phyloP scores from a whole-genome alignment of 2,113 vertebrate genomes.

The Oreochromis spilurus region DNA sequence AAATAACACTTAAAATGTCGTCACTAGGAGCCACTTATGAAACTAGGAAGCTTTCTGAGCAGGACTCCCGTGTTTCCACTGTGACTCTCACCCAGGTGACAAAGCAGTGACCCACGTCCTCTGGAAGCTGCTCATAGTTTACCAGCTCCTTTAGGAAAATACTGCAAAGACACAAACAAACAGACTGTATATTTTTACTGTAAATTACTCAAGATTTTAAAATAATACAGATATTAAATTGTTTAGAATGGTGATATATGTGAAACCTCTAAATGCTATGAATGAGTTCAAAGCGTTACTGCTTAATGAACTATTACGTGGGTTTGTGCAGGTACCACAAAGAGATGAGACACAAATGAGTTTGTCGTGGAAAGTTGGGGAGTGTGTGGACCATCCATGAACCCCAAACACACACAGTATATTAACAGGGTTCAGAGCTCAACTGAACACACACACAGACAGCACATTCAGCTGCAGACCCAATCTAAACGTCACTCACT shows the following conservation, averaged over 20 bases:
- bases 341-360: background rate
- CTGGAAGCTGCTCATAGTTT: conserved; percentile 97
- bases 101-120: conserved; percentile 97
- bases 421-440: background rate
- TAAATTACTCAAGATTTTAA: background rate
- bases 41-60: background rate
- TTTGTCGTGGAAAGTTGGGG: background rate
- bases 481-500: conserved; percentile 70
- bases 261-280: background rate
- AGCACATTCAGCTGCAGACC: background rate
- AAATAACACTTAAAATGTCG: background rate
- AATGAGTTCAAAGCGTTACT: background rate
- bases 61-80: background rate
- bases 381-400: background rate
- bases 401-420: background rate
- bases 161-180: conserved; percentile 65
- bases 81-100: conserved; percentile 88
- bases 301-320: background rate
- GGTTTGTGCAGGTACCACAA: background rate
- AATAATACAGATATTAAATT: background rate
- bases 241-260: background rate
- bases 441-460: background rate
- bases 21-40: background rate
- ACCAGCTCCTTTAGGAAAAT: conserved; percentile 97
- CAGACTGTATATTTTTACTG: background rate